phyloP scores from a whole-genome alignment of 2,888 invertebrate species.

The Spicauda simplicius region DNA sequence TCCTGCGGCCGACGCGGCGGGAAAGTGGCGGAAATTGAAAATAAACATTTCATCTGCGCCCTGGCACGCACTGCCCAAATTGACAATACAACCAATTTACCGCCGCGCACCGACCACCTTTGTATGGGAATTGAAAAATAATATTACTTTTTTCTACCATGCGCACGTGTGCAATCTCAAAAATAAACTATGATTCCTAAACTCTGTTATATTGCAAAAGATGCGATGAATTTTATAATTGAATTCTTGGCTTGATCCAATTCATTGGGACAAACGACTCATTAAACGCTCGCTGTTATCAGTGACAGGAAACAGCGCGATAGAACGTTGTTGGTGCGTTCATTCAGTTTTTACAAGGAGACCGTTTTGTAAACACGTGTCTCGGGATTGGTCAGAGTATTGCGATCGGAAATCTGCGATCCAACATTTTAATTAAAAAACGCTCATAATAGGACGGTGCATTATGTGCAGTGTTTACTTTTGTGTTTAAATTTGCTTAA shows the following conservation, averaged over 20 bases:
- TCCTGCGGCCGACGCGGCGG: constrained; percentile 74
- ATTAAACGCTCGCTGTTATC: constrained; percentile 58
- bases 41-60: constrained; percentile 83
- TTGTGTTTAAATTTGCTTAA: neutral
- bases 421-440: constrained; percentile 37
- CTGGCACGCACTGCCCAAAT: constrained; percentile 84
- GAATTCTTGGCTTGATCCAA: constrained; percentile 24
- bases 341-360: constrained; percentile 71
- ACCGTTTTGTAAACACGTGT: constrained; percentile 64
- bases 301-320: constrained; percentile 64
- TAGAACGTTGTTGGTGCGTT: constrained; percentile 48
- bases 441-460: constrained; percentile 34
- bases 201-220: constrained; percentile 28
- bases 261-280: constrained; percentile 41
- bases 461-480: neutral
- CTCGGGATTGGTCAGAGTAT: constrained; percentile 37
- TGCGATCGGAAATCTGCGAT: constrained; percentile 38
- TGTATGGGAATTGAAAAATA: constrained; percentile 85
- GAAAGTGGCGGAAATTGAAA: constrained; percentile 84
- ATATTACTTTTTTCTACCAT: constrained; percentile 79
- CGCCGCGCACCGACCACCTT: constrained; percentile 81
- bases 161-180: constrained; percentile 73
- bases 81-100: constrained; percentile 85
- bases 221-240: constrained; percentile 5
- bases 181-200: constrained; percentile 74